A percentile compares a stretch with the other conserved stretches of the same genome.
These are phyloP conservation scores for Oligia fasciuncula DNA, from an alignment of 2,888 invertebrate species.

Conservation along the genomic window DNA sequence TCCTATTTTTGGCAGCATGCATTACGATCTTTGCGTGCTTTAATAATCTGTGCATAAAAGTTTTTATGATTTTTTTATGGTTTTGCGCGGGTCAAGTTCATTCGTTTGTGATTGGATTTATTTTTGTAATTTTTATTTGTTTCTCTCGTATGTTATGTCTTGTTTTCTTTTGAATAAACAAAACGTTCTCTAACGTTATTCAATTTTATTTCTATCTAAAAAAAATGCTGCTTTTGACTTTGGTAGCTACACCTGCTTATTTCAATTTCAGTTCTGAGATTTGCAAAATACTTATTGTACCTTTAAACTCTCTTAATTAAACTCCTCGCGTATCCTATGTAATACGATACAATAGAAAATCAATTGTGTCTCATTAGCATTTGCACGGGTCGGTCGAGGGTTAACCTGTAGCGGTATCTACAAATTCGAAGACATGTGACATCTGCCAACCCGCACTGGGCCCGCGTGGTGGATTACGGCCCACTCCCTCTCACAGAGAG, in stretches of 20 bases:
- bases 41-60: conserved; percentile 38
- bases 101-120: conserved; percentile 12
- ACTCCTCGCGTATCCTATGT: no score
- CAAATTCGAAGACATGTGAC: no score
- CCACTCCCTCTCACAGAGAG: no score
- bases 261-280: background rate
- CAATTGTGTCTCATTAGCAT: no score
- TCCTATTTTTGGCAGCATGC: conserved; percentile 59
- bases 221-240: background rate
- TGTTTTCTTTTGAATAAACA: conserved; percentile 18
- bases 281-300: background rate
- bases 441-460: no score
- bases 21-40: conserved; percentile 42
- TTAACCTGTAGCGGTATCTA: no score
- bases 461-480: no score
- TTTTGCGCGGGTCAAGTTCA: conserved; percentile 55
- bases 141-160: background rate
- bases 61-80: conserved; percentile 52
- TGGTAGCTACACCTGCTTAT: background rate
- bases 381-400: no score
- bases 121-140: conserved; percentile 27
- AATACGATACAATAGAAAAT: no score
- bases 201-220: background rate
- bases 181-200: background rate
- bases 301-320: background rate